Percentiles rank a stretch among this genome's conserved stretches.
Conservation (phyloP, 1,140 invertebrate genomes). For the Hycleus phaleratus region DNA sequence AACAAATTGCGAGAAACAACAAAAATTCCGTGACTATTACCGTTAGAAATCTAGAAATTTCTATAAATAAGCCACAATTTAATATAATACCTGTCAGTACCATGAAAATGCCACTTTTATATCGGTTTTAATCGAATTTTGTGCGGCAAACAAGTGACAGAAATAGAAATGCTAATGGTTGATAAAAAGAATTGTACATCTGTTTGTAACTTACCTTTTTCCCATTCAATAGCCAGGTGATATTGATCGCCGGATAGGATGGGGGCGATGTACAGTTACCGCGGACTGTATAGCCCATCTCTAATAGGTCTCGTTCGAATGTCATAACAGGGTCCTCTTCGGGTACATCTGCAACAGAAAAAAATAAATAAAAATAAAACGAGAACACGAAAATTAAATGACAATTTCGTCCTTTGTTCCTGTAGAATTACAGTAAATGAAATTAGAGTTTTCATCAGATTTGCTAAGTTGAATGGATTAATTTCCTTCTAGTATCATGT, state of each 20-base stretch:
- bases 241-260: conserved; percentile 68
- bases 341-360: conserved; percentile 54
- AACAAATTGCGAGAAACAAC: too few species aligned
- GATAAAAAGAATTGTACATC: neutral
- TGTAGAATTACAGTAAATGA: neutral
- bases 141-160: too few species aligned
- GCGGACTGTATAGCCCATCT: conserved; percentile 62
- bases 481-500: conserved; percentile 18
- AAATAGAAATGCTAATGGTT: too few species aligned
- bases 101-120: too few species aligned
- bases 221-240: conserved; percentile 74
- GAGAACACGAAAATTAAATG: too few species aligned
- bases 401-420: too few species aligned
- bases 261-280: conserved; percentile 68
- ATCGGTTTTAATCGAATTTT: too few species aligned
- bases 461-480: conserved; percentile 17
- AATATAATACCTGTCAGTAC: too few species aligned
- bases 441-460: conserved; percentile 16
- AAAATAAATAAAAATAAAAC: neutral
- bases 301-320: conserved; percentile 64
- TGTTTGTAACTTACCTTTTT: conserved; percentile 49
- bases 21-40: too few species aligned
- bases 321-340: conserved; percentile 55
- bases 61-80: too few species aligned
- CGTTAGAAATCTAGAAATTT: too few species aligned